Evolutionary conservation across 2,888 invertebrate genomes (phyloP).

Genomic region (Cephus sareptanus): DNA sequence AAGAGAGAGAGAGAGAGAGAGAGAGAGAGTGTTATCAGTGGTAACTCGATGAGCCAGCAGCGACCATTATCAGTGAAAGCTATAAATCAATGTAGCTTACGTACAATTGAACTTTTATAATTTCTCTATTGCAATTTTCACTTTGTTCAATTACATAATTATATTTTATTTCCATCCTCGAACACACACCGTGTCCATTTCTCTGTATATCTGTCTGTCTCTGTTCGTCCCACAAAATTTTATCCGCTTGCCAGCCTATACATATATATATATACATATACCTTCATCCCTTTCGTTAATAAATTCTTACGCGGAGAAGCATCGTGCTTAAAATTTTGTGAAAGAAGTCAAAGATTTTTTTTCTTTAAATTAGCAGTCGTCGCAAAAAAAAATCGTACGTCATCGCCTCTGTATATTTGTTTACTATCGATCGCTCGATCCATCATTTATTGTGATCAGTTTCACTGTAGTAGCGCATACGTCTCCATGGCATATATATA

Average conservation of each 20-base stretch:
- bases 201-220: slow-evolving; percentile 42
- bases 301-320: too few species aligned
- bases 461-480: too few species aligned
- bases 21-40: slow-evolving; percentile 31
- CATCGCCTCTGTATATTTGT: too few species aligned
- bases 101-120: slow-evolving; percentile 9
- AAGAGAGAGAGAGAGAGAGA: slow-evolving; percentile 10
- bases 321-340: too few species aligned
- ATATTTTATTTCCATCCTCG: slow-evolving; percentile 14
- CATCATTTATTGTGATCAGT: too few species aligned
- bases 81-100: slow-evolving; percentile 33
- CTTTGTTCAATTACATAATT: slow-evolving; percentile 16
- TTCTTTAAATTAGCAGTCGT: too few species aligned
- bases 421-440: too few species aligned
- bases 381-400: too few species aligned
- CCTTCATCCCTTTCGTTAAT: too few species aligned
- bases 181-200: slow-evolving; percentile 17
- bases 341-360: too few species aligned
- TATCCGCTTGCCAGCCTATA: slow-evolving; percentile 43
- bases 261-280: neutral
- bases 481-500: too few species aligned
- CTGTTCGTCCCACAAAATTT: slow-evolving; percentile 47
- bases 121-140: slow-evolving; percentile 28
- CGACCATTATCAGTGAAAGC: slow-evolving; percentile 66
- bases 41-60: slow-evolving; percentile 63